Evolutionary conservation across 1,140 invertebrate genomes (phyloP), one percentile per base, ranked within the genome.

Genomic region (Drosophila micromelanica): DNA sequence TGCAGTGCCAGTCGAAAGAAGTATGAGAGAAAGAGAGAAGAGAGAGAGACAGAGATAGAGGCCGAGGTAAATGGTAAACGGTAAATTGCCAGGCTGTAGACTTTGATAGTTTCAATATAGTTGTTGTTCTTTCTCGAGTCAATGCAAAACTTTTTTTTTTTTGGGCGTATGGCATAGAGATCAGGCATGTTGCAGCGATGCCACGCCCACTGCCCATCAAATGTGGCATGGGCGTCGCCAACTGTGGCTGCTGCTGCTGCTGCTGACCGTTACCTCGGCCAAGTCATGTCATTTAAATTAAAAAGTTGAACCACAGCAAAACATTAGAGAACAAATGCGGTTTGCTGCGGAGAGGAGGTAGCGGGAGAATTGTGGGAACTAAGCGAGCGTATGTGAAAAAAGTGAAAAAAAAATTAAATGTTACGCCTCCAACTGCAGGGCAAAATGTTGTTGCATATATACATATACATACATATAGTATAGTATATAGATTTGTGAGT

Each of bases 261-360:
- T 27, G 27, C 27, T 27, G 27, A 6, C 30, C 54, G 49, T 13
- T 45, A 38, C 51, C 35, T 57, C 56, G 48, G 37, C 45, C 42
- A 57, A 59, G 61, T 78, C 79, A 82, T 84, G 84, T 87, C 79
- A 87, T 87, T 87, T 87, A 89, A 89, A 84, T 89, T 89, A 87
- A 89, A 87, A 87, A 82, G 61, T 87, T 87, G 76, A 87, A 70
- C 48, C 64, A 76, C 61, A 75, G 64, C 61, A 55, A 13, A 60
- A 81, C 72, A 73, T 82, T 73, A 76, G 76, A 78, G 70, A 79
- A 64, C 69, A 42, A 51, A 49, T 6, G 45, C 0, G 8, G 3
- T 3, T 23, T 1, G 20, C 2, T 23, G 5, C 1, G 17, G 11
- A 2, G 45, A 2, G 13, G 45, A 2, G 13, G 13, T 7, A 27